These are phyloP conservation scores for Hyposoter dolosus DNA, from an alignment of 2,888 invertebrate species.

Conservation along the genomic window DNA sequence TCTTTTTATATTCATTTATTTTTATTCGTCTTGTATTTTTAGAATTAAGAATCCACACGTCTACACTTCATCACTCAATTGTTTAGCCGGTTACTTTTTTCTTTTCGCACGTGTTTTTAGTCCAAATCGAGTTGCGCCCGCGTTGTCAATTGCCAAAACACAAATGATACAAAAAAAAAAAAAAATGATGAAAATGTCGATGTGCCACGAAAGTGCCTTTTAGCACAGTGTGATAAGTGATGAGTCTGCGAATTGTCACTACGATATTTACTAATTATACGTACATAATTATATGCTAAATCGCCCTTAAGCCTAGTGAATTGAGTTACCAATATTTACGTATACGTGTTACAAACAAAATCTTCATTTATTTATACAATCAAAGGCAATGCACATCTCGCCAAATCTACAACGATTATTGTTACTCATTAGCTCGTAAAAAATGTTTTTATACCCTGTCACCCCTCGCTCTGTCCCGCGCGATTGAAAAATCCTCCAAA, in stretches of 20 bases:
- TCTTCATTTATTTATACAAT: constrained; percentile 46
- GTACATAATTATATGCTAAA: constrained; percentile 41
- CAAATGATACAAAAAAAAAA: neutral
- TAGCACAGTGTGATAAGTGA: constrained; percentile 68
- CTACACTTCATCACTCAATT: constrained; percentile 2
- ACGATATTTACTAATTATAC: constrained; percentile 56
- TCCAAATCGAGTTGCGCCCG: neutral
- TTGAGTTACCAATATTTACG: constrained; percentile 68
- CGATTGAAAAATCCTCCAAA: constrained; percentile 78
- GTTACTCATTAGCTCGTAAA: constrained; percentile 73
- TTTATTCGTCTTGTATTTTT: constrained; percentile 18
- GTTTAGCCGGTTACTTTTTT: neutral
- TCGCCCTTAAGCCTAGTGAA: constrained; percentile 50
- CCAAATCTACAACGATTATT: constrained; percentile 50
- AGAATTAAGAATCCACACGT: constrained; percentile 17
- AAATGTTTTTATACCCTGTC: constrained; percentile 72
- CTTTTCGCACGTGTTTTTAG: neutral
- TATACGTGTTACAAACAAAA: constrained; percentile 59
- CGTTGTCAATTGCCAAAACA: constrained; percentile 22
- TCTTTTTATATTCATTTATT: constrained; percentile 19
- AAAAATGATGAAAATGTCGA: constrained; percentile 36
- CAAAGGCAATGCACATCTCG: constrained; percentile 19
- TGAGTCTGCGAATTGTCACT: constrained; percentile 52
- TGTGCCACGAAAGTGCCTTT: constrained; percentile 70
- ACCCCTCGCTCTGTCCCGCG: constrained; percentile 62